These are phyloP conservation scores for Dipodomys ordii DNA, from an alignment of 2,113 vertebrate species.

Conservation along the genomic window DNA sequence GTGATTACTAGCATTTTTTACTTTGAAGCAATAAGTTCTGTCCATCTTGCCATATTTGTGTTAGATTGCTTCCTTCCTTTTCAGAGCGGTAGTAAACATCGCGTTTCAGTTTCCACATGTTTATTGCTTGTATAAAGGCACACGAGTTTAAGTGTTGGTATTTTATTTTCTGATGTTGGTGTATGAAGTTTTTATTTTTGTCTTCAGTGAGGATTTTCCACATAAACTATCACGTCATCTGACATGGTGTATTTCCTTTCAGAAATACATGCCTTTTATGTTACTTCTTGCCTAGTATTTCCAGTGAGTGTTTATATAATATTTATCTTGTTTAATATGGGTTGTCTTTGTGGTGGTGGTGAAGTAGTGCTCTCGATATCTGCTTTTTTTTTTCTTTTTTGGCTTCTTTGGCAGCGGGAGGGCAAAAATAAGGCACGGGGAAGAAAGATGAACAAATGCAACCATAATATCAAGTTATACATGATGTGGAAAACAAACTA, in stretches of 20 bases:
- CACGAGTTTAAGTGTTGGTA: neutral
- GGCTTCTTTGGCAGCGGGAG: no score
- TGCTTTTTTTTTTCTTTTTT: no score
- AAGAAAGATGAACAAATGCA: no score
- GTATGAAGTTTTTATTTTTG: neutral
- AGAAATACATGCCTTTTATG: neutral
- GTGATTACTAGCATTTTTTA: neutral
- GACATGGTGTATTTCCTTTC: neutral
- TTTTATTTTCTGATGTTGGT: neutral
- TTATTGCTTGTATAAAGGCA: neutral
- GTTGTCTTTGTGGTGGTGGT: no score
- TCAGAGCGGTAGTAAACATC: neutral
- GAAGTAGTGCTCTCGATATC: no score
- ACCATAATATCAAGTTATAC: no score
- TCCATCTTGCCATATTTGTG: neutral
- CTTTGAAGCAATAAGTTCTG: neutral
- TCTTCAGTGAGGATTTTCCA: neutral
- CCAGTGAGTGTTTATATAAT: neutral
- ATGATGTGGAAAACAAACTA: no score
- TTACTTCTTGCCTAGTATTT: neutral
- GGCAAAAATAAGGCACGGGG: no score
- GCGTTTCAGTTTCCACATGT: neutral
- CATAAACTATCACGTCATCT: neutral
- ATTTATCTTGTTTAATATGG: neutral
- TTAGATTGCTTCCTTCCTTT: neutral